phyloP scores from a whole-genome alignment of 1,140 invertebrate species.

The Diprion similis region DNA sequence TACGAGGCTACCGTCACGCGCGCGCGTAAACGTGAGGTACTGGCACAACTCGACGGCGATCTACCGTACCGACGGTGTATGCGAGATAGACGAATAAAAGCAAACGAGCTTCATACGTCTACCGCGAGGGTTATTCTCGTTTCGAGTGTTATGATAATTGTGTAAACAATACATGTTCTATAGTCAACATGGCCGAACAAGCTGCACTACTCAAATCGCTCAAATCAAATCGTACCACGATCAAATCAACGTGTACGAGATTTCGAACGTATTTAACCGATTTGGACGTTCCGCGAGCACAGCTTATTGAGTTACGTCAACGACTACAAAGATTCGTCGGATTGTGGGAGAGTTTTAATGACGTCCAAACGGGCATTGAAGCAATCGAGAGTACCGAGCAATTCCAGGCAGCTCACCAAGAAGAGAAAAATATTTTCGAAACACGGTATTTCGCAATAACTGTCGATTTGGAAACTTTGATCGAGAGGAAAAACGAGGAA shows the following conservation, averaged over 20 bases:
- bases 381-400: background rate
- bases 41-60: too few relatives aligned
- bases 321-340: conserved; percentile 2
- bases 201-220: conserved; percentile 6
- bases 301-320: conserved; percentile 16
- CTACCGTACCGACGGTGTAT: too few relatives aligned
- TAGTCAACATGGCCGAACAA: too few relatives aligned
- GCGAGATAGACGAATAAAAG: too few relatives aligned
- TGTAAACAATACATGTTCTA: too few relatives aligned
- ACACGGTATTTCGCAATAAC: conserved; percentile 9
- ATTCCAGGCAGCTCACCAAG: background rate
- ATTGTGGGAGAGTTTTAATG: conserved; percentile 15
- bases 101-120: too few relatives aligned
- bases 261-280: conserved; percentile 15
- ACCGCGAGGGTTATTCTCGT: too few relatives aligned
- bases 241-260: conserved; percentile 12
- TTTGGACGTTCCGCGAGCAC: background rate
- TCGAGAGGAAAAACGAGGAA: conserved; percentile 11
- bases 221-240: conserved; percentile 10
- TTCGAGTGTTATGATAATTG: too few relatives aligned
- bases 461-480: conserved; percentile 15
- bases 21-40: too few relatives aligned
- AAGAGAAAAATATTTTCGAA: conserved; percentile 15
- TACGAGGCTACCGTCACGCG: too few relatives aligned
- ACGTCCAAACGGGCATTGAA: conserved; percentile 11